A percentile compares a stretch with the other conserved stretches of the same genome.
phyloP scores from a whole-genome alignment of 2,888 invertebrate species.

The Anorthoa munda region DNA sequence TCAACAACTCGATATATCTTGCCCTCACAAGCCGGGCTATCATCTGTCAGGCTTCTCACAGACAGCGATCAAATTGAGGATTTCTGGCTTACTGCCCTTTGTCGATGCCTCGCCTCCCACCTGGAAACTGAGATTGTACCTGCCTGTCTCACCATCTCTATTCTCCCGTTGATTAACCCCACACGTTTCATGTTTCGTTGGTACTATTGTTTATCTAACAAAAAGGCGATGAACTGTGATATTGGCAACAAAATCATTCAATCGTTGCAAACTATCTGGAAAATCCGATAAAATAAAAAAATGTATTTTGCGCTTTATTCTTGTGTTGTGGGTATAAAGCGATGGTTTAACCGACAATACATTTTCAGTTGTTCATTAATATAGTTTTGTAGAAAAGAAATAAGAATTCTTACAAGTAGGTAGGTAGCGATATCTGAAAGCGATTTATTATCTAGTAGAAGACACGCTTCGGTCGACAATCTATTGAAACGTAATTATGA shows the following conservation, averaged over 20 bases:
- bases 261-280: conserved; percentile 50
- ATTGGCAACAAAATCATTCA: conserved; percentile 61
- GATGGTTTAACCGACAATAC: not conserved
- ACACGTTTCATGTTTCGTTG: conserved; percentile 7
- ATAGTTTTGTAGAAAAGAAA: not conserved
- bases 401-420: no score
- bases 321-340: conserved; percentile 22
- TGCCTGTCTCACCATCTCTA: conserved; percentile 37
- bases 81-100: conserved; percentile 79
- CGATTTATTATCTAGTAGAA: not conserved
- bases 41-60: conserved; percentile 81
- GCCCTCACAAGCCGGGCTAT: conserved; percentile 67
- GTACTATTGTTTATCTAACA: conserved; percentile 45
- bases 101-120: conserved; percentile 68
- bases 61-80: conserved; percentile 83
- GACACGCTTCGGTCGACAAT: no score
- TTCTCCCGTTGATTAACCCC: conserved; percentile 3
- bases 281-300: conserved; percentile 60
- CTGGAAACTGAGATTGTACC: conserved; percentile 56
- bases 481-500: no score
- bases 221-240: conserved; percentile 57
- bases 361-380: conserved; percentile 1
- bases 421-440: no score
- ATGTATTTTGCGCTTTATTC: conserved; percentile 24
- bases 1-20: conserved; percentile 53